Percentiles rank a stretch among this genome's conserved stretches.
Evolutionary conservation across 1,140 invertebrate genomes (phyloP).

Genomic region (Cepaea nemoralis): DNA sequence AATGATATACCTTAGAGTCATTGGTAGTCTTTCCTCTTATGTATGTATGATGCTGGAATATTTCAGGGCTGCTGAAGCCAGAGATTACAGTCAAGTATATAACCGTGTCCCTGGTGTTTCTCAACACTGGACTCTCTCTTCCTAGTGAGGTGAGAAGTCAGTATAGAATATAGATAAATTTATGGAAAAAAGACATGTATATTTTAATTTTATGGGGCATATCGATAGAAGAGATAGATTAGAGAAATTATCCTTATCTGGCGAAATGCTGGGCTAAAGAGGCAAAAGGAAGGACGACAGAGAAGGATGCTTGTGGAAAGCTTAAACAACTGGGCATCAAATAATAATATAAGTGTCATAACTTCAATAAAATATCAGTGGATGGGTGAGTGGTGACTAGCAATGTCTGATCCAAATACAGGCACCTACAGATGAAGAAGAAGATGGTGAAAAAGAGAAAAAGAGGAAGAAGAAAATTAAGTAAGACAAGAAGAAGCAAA

Average conservation of each 20-base stretch:
- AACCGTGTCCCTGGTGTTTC: slow-evolving; percentile 64
- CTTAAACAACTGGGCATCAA: no score
- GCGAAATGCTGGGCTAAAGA: no score
- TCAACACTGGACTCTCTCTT: slow-evolving; percentile 64
- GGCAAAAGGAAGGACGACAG: background rate
- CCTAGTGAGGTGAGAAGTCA: slow-evolving; percentile 57
- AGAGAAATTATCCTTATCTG: background rate
- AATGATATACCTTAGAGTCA: no score
- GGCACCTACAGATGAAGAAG: no score
- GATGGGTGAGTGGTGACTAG: background rate
- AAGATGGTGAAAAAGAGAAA: no score
- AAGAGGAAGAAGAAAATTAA: no score
- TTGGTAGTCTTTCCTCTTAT: no score
- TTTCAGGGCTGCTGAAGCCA: slow-evolving; percentile 59
- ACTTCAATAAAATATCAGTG: background rate
- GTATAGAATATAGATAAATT: background rate
- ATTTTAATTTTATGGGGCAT: background rate
- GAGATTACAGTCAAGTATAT: slow-evolving; percentile 64
- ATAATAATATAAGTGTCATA: background rate
- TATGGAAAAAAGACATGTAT: background rate
- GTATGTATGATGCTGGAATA: background rate
- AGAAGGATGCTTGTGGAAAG: background rate
- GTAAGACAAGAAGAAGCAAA: no score
- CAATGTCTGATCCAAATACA: no score
- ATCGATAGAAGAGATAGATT: background rate